Evolutionary conservation across 92 coral and sea anemone species (phyloP).

Genomic region (Heteractis magnifica): DNA sequence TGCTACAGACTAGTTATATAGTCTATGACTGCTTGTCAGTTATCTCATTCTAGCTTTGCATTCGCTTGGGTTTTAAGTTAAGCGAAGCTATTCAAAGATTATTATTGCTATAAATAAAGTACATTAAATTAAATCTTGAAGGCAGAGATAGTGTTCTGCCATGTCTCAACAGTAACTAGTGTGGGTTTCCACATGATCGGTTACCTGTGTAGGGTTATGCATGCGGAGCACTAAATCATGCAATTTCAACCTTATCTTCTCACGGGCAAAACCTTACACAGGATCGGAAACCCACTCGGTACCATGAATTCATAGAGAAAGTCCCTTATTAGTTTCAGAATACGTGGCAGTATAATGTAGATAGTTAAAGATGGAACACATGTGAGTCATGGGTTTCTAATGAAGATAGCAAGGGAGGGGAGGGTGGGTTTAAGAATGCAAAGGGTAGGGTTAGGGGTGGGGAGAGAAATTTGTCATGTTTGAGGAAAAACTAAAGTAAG

Average conservation of each 20-base stretch:
- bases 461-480: neutral
- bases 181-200: too few species aligned
- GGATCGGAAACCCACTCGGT: too few species aligned
- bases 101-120: neutral
- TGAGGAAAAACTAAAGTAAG: neutral
- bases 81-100: neutral
- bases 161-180: too few species aligned
- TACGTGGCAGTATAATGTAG: neutral
- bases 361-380: neutral
- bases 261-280: too few species aligned
- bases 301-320: neutral
- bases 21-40: neutral
- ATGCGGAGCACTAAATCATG: too few species aligned
- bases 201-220: too few species aligned
- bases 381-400: neutral
- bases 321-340: neutral
- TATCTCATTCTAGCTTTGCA: neutral
- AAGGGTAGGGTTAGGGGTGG: neutral
- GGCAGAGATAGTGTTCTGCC: neutral
- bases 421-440: neutral
- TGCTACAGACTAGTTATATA: too few species aligned
- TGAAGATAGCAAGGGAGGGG: neutral
- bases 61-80: neutral
- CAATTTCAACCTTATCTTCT: too few species aligned
- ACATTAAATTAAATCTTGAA: neutral